A percentile compares a stretch with the other conserved stretches of the same genome.
These are phyloP conservation scores for Entomobrya multifasciata DNA, from an alignment of 2,888 invertebrate species.

Conservation along the genomic window DNA sequence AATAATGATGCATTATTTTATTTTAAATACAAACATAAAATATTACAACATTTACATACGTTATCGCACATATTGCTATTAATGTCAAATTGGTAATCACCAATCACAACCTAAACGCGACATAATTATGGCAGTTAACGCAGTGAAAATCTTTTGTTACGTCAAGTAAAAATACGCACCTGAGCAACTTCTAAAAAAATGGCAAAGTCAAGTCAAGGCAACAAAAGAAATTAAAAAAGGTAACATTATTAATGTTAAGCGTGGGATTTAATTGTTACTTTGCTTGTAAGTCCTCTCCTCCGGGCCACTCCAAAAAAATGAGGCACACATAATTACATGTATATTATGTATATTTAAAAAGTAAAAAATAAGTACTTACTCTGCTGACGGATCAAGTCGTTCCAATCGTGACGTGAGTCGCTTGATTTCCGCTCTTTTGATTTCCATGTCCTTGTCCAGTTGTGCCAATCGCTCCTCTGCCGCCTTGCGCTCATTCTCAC, in stretches of 20 bases:
- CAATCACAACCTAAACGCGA: too few relatives aligned
- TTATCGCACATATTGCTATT: too few relatives aligned
- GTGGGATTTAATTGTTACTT: neutral
- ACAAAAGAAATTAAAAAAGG: neutral
- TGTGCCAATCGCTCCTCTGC: conserved; percentile 85
- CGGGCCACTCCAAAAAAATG: neutral
- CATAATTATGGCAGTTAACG: too few relatives aligned
- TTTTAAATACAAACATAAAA: too few relatives aligned
- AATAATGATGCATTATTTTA: too few relatives aligned
- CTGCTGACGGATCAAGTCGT: conserved; percentile 89
- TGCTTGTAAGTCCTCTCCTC: neutral
- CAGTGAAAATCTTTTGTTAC: too few relatives aligned
- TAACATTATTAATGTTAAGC: neutral
- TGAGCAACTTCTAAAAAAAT: too few relatives aligned
- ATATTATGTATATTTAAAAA: neutral
- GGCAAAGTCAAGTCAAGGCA: neutral
- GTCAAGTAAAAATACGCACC: too few relatives aligned
- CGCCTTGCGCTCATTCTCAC: conserved; percentile 84
- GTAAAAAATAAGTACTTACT: conserved; percentile 84
- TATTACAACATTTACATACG: too few relatives aligned
- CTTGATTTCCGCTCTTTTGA: conserved; percentile 89
- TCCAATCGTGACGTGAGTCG: conserved; percentile 90
- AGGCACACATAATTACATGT: neutral
- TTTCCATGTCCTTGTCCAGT: conserved; percentile 87
- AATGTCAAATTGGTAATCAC: too few relatives aligned